These are phyloP conservation scores for Syndactyla subalaris DNA, from an alignment of 2,797 vertebrate genomes.

Conservation along the genomic window DNA sequence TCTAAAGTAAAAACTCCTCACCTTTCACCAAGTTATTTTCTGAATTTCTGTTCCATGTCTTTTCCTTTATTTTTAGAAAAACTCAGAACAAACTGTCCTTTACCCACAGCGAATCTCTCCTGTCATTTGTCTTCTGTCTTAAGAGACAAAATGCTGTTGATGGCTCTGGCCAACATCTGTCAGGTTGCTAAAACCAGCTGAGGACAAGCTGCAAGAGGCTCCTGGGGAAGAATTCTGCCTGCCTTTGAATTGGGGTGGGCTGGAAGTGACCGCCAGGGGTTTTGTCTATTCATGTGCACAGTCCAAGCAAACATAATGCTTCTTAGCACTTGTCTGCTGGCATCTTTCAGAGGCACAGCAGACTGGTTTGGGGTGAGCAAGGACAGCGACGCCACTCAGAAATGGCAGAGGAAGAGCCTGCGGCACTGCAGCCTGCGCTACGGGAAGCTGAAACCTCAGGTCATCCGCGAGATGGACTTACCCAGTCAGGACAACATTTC, in stretches of 20 bases:
- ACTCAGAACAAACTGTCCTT: neutral
- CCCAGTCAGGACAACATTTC: constrained; percentile 98
- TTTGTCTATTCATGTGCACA: neutral
- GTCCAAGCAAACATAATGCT: neutral
- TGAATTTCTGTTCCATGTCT: neutral
- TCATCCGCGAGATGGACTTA: constrained; percentile 94
- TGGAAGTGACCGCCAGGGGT: neutral
- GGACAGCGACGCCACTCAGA: constrained; percentile 93
- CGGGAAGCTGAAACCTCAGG: constrained; percentile 95
- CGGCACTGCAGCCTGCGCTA: constrained; percentile 97
- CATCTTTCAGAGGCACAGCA: constrained; percentile 89
- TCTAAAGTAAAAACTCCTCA: neutral
- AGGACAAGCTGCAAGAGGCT: neutral
- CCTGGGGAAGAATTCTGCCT: neutral
- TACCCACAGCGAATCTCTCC: neutral
- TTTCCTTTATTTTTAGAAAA: neutral
- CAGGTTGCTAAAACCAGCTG: neutral
- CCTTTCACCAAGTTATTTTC: neutral
- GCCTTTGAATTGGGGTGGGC: neutral
- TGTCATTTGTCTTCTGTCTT: neutral
- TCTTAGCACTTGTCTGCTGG: neutral
- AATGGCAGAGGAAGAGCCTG: constrained; percentile 97
- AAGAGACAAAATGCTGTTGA: neutral
- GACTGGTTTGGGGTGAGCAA: constrained; percentile 99
- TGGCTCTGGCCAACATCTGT: neutral